Conservation (phyloP, 2,888 invertebrate species). For the Xanthia togata region DNA sequence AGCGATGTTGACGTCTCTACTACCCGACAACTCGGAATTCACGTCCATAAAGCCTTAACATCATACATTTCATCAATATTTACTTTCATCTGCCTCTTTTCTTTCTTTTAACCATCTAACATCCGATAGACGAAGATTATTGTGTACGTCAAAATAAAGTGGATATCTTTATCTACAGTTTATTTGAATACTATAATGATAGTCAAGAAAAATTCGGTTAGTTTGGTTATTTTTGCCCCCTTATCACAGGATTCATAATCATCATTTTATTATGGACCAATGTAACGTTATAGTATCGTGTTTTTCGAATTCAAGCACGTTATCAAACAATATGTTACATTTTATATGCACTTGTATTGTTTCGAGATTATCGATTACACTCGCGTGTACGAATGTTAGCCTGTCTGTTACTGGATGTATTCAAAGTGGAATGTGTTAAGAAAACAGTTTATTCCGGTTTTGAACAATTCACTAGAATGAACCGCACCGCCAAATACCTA, state of each 20-base stretch:
- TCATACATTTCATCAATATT: neutral
- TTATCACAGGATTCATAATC: neutral
- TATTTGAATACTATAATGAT: too few relatives aligned
- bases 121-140: too few relatives aligned
- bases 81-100: neutral
- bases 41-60: neutral
- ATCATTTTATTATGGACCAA: neutral
- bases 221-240: too few relatives aligned
- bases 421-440: neutral
- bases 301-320: neutral
- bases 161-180: too few relatives aligned
- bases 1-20: too few relatives aligned
- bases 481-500: too few relatives aligned
- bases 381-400: neutral
- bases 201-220: too few relatives aligned
- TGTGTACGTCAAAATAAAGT: too few relatives aligned
- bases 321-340: slow-evolving; percentile 1
- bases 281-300: too few relatives aligned
- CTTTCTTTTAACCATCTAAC: too few relatives aligned
- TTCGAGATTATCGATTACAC: slow-evolving; percentile 15
- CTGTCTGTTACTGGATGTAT: neutral
- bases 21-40: neutral
- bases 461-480: neutral
- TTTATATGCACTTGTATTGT: slow-evolving; percentile 24
- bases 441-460: neutral